These are phyloP conservation scores for Zele albiditarsus DNA, from an alignment of 2,888 invertebrate genomes.

Conservation along the genomic window DNA sequence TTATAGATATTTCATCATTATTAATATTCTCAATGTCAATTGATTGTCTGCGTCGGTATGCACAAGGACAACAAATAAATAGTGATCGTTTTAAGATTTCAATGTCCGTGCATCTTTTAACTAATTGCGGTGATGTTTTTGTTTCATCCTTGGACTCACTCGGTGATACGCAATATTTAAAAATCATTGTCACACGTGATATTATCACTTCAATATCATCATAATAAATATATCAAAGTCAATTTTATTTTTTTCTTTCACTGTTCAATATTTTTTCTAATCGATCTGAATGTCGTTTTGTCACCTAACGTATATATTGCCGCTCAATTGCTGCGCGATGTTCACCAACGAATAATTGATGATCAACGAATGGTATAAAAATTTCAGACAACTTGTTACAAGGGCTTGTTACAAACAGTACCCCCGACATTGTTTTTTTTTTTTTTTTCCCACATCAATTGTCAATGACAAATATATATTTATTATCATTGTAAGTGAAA, in stretches of 20 bases:
- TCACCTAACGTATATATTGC: background rate
- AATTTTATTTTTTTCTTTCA: slow-evolving; percentile 10
- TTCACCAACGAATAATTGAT: slow-evolving; percentile 15
- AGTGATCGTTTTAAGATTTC: slow-evolving; percentile 56
- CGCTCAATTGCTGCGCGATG: background rate
- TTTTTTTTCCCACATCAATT: background rate
- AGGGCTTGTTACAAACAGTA: background rate
- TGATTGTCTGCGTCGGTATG: slow-evolving; percentile 65
- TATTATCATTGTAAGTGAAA: background rate
- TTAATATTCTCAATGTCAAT: slow-evolving; percentile 59
- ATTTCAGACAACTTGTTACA: background rate
- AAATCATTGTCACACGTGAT: slow-evolving; percentile 60
- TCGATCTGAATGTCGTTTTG: background rate
- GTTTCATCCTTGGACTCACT: slow-evolving; percentile 55
- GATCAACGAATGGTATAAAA: slow-evolving; percentile 6
- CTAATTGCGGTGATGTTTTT: slow-evolving; percentile 37
- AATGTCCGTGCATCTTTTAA: slow-evolving; percentile 27
- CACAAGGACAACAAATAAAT: slow-evolving; percentile 67
- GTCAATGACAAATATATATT: background rate
- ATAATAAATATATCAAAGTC: background rate
- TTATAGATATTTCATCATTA: slow-evolving; percentile 54
- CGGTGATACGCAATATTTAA: slow-evolving; percentile 67
- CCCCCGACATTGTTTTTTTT: too few relatives aligned
- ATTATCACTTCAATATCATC: background rate
- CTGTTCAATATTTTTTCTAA: background rate